Percentiles rank a stretch among this genome's conserved stretches.
Conservation (phyloP, 2,888 invertebrate species). For the Aleiodes testaceus region DNA sequence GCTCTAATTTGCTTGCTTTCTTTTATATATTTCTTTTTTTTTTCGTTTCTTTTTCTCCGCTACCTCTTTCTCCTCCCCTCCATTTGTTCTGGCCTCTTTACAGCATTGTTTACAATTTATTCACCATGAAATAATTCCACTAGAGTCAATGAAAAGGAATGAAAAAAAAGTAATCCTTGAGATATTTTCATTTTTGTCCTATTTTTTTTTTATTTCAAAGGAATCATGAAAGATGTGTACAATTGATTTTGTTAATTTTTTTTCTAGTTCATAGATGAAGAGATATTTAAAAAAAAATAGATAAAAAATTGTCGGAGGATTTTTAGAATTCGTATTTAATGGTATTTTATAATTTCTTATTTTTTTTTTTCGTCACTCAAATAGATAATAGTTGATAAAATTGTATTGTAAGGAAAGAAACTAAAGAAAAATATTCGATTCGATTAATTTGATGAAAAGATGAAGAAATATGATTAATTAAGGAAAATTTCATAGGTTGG, state of each 20-base stretch:
- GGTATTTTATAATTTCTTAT: too few species aligned
- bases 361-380: too few species aligned
- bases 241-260: not conserved
- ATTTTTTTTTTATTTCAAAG: not conserved
- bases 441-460: slow-evolving; percentile 18
- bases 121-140: not conserved
- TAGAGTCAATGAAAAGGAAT: not conserved
- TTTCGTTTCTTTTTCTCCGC: not conserved
- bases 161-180: not conserved
- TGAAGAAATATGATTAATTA: not conserved
- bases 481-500: slow-evolving; percentile 61
- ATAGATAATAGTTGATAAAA: too few species aligned
- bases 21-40: slow-evolving; percentile 38
- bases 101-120: not conserved
- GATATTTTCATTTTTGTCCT: slow-evolving; percentile 1
- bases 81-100: not conserved
- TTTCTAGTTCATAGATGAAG: not conserved
- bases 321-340: too few species aligned
- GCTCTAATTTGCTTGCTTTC: slow-evolving; percentile 54
- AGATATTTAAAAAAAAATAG: slow-evolving; percentile 3
- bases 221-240: not conserved
- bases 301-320: not conserved
- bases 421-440: slow-evolving; percentile 27
- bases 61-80: slow-evolving; percentile 2
- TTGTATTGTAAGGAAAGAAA: not conserved